Evolutionary conservation across 2,113 vertebrate species (phyloP).

Genomic region (Bucco capensis): DNA sequence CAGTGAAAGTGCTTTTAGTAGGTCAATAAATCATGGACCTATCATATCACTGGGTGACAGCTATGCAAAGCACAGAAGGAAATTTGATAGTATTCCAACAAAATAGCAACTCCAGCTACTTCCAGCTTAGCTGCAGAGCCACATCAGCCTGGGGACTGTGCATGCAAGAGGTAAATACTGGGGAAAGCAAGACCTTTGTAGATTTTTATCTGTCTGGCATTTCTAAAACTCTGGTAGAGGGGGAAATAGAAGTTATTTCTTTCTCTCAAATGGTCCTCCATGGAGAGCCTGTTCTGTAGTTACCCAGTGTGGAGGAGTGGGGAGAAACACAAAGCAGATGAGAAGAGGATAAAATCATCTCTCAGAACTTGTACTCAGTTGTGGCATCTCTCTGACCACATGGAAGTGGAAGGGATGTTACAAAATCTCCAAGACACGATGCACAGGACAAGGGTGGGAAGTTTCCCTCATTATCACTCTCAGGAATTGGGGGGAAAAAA

Average conservation of each 20-base stretch:
- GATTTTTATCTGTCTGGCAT: background rate
- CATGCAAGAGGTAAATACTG: constrained; percentile 46
- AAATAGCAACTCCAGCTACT: constrained; percentile 65
- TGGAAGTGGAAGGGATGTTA: constrained; percentile 40
- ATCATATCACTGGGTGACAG: constrained; percentile 78
- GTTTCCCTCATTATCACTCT: background rate
- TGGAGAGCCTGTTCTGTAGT: constrained; percentile 12
- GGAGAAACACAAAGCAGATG: constrained; percentile 43
- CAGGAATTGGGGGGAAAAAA: background rate
- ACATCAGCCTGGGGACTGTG: constrained; percentile 50
- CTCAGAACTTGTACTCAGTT: background rate
- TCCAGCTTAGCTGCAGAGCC: constrained; percentile 52
- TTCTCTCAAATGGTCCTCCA: background rate
- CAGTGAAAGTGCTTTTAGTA: constrained; percentile 78
- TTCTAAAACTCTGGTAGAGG: background rate
- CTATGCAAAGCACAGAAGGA: constrained; percentile 69
- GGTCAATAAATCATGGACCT: constrained; percentile 77
- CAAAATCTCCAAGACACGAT: constrained; percentile 7
- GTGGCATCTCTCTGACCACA: constrained; percentile 55
- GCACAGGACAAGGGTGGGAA: background rate
- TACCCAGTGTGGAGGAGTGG: background rate
- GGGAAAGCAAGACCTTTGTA: background rate
- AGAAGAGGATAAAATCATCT: constrained; percentile 46
- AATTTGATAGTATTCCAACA: constrained; percentile 73
- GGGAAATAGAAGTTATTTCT: background rate